These are phyloP conservation scores for Hyposoter dolosus DNA, from an alignment of 2,888 invertebrate genomes.

Conservation along the genomic window DNA sequence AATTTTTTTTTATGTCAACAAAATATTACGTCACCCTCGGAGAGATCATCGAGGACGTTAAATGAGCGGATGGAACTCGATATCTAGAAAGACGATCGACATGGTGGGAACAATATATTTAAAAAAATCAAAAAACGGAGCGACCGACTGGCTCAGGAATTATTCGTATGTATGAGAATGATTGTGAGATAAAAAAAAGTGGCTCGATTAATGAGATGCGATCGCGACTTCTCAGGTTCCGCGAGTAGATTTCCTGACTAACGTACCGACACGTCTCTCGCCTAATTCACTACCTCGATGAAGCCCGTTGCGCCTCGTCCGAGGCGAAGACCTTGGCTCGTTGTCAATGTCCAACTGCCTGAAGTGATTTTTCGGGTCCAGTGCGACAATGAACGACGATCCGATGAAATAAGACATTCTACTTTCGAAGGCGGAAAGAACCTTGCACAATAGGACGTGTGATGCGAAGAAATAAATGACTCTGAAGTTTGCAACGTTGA, in stretches of 20 bases:
- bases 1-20: neutral
- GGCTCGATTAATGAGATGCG: slow-evolving; percentile 28
- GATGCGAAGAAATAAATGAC: slow-evolving; percentile 18
- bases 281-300: slow-evolving; percentile 32
- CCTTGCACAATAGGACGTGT: neutral
- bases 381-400: slow-evolving; percentile 20
- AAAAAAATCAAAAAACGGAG: too few relatives aligned
- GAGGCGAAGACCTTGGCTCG: slow-evolving; percentile 16
- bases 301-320: neutral
- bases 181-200: neutral
- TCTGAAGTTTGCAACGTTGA: too few relatives aligned
- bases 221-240: slow-evolving; percentile 18
- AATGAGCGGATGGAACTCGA: too few relatives aligned
- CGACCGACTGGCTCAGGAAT: neutral
- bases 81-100: too few relatives aligned
- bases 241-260: slow-evolving; percentile 11
- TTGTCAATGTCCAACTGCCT: neutral
- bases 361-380: slow-evolving; percentile 22
- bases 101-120: too few relatives aligned
- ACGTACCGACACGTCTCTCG: slow-evolving; percentile 13
- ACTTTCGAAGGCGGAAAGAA: slow-evolving; percentile 25
- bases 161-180: slow-evolving; percentile 2
- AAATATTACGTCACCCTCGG: too few relatives aligned
- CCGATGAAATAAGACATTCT: neutral
- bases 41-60: too few relatives aligned